These are phyloP conservation scores for Perca schrenkii DNA, from an alignment of 2,113 vertebrate genomes.

Conservation along the genomic window DNA sequence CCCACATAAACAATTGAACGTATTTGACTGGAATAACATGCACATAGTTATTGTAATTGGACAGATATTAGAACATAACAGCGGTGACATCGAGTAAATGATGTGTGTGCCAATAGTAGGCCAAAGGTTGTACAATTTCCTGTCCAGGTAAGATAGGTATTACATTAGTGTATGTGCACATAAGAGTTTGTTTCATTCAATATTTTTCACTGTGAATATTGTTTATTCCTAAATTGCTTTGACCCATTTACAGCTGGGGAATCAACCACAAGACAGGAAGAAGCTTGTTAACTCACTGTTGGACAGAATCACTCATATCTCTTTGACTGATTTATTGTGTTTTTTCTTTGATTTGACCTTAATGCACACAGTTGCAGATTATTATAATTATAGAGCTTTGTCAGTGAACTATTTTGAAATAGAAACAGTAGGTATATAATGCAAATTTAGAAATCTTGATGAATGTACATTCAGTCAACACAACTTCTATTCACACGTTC, in stretches of 20 bases:
- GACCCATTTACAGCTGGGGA: slow-evolving; percentile 13
- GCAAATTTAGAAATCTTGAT: not conserved
- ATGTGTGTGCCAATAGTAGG: not conserved
- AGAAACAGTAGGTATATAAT: not conserved
- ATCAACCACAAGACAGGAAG: slow-evolving; percentile 12
- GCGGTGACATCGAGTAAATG: slow-evolving; percentile 1
- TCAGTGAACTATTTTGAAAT: not conserved
- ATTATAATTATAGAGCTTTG: not conserved
- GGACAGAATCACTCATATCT: not conserved
- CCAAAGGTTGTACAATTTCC: not conserved
- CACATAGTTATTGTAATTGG: slow-evolving; percentile 14
- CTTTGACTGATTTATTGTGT: too few species aligned
- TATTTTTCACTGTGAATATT: not conserved
- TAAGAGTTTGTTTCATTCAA: not conserved
- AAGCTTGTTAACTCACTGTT: slow-evolving; percentile 4
- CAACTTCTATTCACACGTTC: not conserved
- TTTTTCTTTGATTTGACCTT: too few species aligned
- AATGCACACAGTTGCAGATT: too few species aligned
- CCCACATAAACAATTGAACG: not conserved
- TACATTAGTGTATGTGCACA: slow-evolving; percentile 4
- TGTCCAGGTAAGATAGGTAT: not conserved
- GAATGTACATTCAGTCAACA: not conserved
- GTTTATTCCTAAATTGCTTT: not conserved
- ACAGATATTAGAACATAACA: slow-evolving; percentile 1
- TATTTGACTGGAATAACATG: not conserved